phyloP scores from a whole-genome alignment of 1,140 invertebrate species.

The Drosophila albomicans region DNA sequence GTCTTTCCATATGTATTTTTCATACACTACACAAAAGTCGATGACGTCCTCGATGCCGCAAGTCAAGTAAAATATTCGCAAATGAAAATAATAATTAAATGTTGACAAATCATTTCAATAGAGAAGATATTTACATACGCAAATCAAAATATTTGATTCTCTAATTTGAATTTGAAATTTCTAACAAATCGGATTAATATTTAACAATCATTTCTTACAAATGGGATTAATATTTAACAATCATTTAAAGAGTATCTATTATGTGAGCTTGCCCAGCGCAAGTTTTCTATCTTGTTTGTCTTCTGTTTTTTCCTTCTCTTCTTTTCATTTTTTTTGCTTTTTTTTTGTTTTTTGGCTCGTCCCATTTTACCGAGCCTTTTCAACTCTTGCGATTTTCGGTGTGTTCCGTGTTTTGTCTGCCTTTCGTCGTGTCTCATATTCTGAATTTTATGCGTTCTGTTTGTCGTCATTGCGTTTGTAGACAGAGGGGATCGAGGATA shows the following conservation, averaged over 20 bases:
- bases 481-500: constrained; percentile 12
- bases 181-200: neutral
- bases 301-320: neutral
- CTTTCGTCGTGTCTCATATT: constrained; percentile 52
- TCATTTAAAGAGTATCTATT: neutral
- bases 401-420: constrained; percentile 21
- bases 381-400: constrained; percentile 39
- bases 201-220: neutral
- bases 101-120: too few relatives aligned
- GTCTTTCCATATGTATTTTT: constrained; percentile 35
- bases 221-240: neutral
- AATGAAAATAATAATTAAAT: too few relatives aligned
- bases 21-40: neutral
- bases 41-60: neutral
- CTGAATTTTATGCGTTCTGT: constrained; percentile 51
- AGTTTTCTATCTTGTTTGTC: constrained; percentile 7
- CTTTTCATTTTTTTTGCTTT: neutral
- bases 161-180: too few relatives aligned
- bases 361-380: constrained; percentile 27
- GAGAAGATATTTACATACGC: neutral
- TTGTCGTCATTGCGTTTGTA: constrained; percentile 58
- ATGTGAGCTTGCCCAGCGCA: neutral
- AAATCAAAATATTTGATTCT: neutral
- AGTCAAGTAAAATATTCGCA: neutral
- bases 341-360: neutral